A percentile compares a stretch with the other conserved stretches of the same genome.
These are phyloP conservation scores for Leptosomus discolor DNA, from an alignment of 2,113 vertebrate species.

Conservation along the genomic window DNA sequence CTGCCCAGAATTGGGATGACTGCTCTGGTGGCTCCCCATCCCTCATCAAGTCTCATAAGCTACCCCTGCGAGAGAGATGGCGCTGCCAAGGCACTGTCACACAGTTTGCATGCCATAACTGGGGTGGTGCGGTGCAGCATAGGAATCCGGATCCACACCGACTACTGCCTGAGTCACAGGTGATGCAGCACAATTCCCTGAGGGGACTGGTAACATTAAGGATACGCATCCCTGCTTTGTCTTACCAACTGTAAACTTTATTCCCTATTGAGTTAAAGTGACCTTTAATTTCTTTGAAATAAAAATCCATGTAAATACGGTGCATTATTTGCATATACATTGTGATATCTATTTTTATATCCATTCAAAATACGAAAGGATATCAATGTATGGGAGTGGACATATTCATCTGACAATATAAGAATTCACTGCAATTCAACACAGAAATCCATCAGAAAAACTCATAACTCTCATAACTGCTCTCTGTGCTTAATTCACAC, in stretches of 20 bases:
- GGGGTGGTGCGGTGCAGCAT: neutral
- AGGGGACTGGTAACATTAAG: neutral
- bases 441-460: neutral
- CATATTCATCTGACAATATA: neutral
- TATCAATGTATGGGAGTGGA: neutral
- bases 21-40: neutral
- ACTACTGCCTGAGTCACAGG: neutral
- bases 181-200: neutral
- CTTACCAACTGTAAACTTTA: neutral
- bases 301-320: neutral
- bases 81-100: neutral
- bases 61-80: fast-evolving
- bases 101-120: fast-evolving
- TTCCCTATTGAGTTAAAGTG: neutral
- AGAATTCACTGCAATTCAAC: neutral
- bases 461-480: neutral
- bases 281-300: neutral
- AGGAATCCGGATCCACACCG: neutral
- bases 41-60: neutral
- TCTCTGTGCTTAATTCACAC: neutral
- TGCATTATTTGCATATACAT: neutral
- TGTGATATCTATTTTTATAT: neutral
- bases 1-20: neutral
- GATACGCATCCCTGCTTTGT: neutral
- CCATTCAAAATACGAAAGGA: neutral